A percentile compares a stretch with the other conserved stretches of the same genome.
Conservation (phyloP, 1,140 invertebrate species). For the Euglossa dilemma region DNA sequence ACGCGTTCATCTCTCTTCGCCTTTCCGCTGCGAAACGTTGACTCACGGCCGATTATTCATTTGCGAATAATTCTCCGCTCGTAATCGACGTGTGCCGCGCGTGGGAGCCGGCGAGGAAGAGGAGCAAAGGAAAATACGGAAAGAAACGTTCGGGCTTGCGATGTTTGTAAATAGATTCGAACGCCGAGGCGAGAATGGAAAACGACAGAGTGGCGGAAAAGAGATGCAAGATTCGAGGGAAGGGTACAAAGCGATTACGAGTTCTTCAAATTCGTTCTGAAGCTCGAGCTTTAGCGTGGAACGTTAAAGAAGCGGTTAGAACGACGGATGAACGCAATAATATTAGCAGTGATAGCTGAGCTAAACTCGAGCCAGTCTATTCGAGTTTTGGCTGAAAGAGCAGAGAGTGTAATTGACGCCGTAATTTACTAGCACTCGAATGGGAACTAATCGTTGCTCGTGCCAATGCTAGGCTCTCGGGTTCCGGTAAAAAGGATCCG, state of each 20-base stretch:
- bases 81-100: constrained; percentile 9
- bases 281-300: too few species aligned
- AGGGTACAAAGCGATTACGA: too few species aligned
- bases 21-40: constrained; percentile 33
- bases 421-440: neutral
- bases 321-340: neutral
- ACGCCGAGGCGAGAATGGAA: too few species aligned
- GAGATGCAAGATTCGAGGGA: too few species aligned
- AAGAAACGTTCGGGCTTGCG: too few species aligned
- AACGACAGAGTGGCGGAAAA: too few species aligned
- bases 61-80: constrained; percentile 61
- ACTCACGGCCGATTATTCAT: constrained; percentile 71
- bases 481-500: neutral
- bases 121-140: too few species aligned
- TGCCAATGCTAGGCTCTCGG: neutral
- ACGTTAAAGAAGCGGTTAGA: neutral
- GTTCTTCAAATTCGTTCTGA: neutral
- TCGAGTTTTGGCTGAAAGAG: constrained; percentile 1
- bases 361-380: neutral
- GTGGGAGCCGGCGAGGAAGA: neutral
- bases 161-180: neutral
- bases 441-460: neutral
- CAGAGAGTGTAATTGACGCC: neutral
- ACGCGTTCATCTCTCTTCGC: constrained; percentile 29
- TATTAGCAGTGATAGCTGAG: neutral